Evolutionary conservation across 2,113 vertebrate species (phyloP).

Genomic region (Solea solea): DNA sequence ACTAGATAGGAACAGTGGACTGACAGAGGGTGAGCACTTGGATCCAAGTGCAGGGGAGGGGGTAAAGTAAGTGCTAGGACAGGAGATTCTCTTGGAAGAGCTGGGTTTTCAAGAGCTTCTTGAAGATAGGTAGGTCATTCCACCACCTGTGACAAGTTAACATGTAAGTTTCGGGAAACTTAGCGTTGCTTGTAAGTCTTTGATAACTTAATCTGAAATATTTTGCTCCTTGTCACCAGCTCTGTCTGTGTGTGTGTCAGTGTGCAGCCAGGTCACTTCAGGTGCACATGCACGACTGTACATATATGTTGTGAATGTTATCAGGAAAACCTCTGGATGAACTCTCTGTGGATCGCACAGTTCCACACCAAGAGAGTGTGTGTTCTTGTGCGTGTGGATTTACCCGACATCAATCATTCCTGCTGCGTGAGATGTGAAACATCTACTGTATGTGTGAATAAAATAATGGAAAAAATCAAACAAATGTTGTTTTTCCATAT

Average conservation of each 20-base stretch:
- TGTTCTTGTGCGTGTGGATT: slow-evolving; percentile 9
- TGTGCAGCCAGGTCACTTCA: slow-evolving; percentile 4
- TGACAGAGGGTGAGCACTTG: too few species aligned
- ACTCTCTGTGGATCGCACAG: slow-evolving; percentile 38
- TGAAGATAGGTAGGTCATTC: too few species aligned
- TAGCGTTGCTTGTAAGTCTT: too few species aligned
- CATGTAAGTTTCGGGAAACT: too few species aligned
- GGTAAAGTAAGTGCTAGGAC: too few species aligned
- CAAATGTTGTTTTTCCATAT: slow-evolving; percentile 5
- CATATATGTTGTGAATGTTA: slow-evolving; percentile 43
- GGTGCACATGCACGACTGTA: slow-evolving; percentile 30
- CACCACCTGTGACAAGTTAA: too few species aligned
- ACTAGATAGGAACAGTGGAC: too few species aligned
- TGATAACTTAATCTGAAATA: not conserved
- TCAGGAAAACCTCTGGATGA: slow-evolving; percentile 61
- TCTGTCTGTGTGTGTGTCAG: not conserved
- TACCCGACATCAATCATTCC: slow-evolving; percentile 24
- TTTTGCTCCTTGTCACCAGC: not conserved
- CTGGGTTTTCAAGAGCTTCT: too few species aligned
- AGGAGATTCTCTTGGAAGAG: too few species aligned
- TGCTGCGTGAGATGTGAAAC: not conserved
- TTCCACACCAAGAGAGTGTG: slow-evolving; percentile 7
- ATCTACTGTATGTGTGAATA: not conserved
- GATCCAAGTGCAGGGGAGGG: too few species aligned
- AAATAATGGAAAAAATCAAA: slow-evolving; percentile 4